phyloP scores from a whole-genome alignment of 2,113 vertebrate genomes.

The Coryphaenoides rupestris region DNA sequence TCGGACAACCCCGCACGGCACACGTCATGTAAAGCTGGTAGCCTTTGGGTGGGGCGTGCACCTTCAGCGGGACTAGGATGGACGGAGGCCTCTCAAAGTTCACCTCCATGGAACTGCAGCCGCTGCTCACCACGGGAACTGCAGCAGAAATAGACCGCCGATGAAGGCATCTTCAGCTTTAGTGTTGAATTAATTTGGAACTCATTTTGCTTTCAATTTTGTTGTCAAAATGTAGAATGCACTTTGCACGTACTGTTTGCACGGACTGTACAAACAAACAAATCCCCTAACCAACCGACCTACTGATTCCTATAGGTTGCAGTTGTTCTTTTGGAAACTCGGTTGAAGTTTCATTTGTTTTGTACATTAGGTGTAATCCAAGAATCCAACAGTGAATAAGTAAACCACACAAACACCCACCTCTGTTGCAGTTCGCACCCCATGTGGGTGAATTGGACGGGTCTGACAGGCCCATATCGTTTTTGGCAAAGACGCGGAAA shows the following conservation, averaged over 20 bases:
- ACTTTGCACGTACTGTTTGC: no score
- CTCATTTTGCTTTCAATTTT: no score
- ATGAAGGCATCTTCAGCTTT: no score
- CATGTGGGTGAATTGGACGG: constrained; percentile 79
- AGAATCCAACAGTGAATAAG: no score
- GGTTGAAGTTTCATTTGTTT: no score
- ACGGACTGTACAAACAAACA: no score
- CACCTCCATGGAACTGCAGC: constrained; percentile 26
- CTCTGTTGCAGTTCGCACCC: constrained; percentile 63
- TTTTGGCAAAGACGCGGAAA: constrained; percentile 83
- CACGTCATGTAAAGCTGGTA: constrained; percentile 86
- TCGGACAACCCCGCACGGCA: constrained; percentile 76
- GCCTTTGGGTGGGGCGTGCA: constrained; percentile 77
- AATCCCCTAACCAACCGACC: no score
- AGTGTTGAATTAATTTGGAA: no score
- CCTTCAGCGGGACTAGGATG: constrained; percentile 80
- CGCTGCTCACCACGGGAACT: constrained; percentile 52
- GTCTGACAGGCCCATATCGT: constrained; percentile 75
- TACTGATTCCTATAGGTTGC: no score
- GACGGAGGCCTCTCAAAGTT: constrained; percentile 75
- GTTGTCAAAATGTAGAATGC: no score
- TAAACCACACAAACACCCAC: constrained; percentile 33
- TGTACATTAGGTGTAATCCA: no score
- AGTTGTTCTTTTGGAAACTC: no score
- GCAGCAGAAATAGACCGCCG: neutral